Evolutionary conservation across 2,888 invertebrate genomes (phyloP), one percentile per base, ranked within the genome.

Genomic region (Dascillus cervinus): DNA sequence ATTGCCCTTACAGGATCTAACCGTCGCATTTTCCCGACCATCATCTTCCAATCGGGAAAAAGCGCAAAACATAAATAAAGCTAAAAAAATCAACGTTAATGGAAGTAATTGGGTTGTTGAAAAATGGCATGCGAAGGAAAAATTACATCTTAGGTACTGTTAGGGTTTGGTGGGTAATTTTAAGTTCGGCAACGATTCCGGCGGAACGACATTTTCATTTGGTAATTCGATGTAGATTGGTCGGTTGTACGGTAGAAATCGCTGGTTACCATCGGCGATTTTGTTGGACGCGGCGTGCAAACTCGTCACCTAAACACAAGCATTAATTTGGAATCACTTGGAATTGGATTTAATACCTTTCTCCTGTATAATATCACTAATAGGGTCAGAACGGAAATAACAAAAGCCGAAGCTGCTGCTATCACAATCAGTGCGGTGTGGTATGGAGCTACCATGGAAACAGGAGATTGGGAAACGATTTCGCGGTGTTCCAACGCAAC

Each of bases 381-480:
- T 3, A 86, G 76, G 13, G 82, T 76, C 11, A 86, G 69, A 11
- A 84, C 78, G 55, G 82, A 82, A 56, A 86, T 82, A 33, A 86
- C 72, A 53, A 86, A 85, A 1, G 85, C 83, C 3, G 85, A 84
- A 4, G 80, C 80, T 1, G 83, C 82, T 12, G 82, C 83, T 29
- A 85, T 68, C 9, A 85, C 82, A 47, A 86, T 78, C 11, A 85
- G 69, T 22, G 83, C 82, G 6, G 84, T 78, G 56, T 85, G 85
- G 53, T 85, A 83, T 1, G 81, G 77, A 4, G 77, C 75, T 13
- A 79, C 69, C 13, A 77, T 70, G n/a, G 77, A 76, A 6, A 77
- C 76, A 3, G 76, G 76, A 9, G 76, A 75, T 51, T 80, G 78
- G 15, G 75, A 77, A 19, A 79, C 72, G 34, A 81, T 77, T 52